Percentiles rank a stretch among this genome's conserved stretches.
Evolutionary conservation across 2,797 vertebrate species (phyloP).

Genomic region (Schizopygopsis malacanthus): DNA sequence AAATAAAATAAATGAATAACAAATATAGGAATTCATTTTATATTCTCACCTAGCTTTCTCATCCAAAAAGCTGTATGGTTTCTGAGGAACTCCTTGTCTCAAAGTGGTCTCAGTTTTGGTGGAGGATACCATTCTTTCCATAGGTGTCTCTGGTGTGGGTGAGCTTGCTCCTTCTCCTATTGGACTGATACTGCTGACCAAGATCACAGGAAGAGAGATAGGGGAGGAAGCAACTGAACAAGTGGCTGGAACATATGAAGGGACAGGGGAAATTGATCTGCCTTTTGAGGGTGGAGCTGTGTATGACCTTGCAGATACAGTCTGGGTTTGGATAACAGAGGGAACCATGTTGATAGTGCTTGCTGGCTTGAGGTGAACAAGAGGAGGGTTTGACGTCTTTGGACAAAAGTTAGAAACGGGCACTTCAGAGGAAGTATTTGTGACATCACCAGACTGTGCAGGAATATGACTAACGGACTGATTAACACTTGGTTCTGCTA

Average conservation of each 20-base stretch:
- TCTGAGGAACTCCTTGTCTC: constrained; percentile 91
- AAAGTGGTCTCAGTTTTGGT: constrained; percentile 73
- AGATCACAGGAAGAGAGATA: constrained; percentile 64
- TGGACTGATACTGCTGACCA: constrained; percentile 79
- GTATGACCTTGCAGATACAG: constrained; percentile 48
- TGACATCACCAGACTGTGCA: constrained; percentile 30
- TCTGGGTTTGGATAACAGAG: constrained; percentile 71
- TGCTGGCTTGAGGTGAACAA: constrained; percentile 74
- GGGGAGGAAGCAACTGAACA: constrained; percentile 62
- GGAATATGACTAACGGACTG: constrained; percentile 34
- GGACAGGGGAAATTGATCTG: constrained; percentile 60
- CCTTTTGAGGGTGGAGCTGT: constrained; percentile 46
- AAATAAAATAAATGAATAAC: not conserved
- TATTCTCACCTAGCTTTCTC: constrained; percentile 89
- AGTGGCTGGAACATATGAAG: constrained; percentile 64
- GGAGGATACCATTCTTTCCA: constrained; percentile 57
- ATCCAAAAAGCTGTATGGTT: constrained; percentile 95
- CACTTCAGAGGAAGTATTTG: constrained; percentile 41
- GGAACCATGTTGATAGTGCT: constrained; percentile 77
- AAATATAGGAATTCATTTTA: not conserved
- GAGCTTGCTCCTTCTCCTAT: constrained; percentile 71
- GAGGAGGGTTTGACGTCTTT: constrained; percentile 66
- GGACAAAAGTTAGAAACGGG: constrained; percentile 44
- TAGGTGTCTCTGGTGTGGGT: constrained; percentile 66
- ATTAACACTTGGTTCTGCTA: constrained; percentile 47